A percentile compares a stretch with the other conserved stretches of the same genome.
Conservation (phyloP, 2,113 vertebrate genomes). For the Kryptolebias marmoratus region DNA sequence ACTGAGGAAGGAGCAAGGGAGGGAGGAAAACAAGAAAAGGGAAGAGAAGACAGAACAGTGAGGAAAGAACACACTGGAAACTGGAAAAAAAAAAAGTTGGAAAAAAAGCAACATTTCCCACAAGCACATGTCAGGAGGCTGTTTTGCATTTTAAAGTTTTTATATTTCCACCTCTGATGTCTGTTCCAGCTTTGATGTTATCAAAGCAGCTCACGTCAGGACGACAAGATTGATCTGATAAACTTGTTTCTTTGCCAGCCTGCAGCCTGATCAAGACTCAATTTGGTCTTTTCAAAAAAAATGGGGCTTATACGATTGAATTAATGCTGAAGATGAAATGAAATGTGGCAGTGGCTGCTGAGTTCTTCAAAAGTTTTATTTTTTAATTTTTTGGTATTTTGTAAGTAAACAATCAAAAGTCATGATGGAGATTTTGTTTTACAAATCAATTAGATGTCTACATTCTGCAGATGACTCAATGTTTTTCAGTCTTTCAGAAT, state of each 20-base stretch:
- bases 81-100: conserved; percentile 41
- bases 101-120: conserved; percentile 45
- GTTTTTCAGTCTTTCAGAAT: too few relatives aligned
- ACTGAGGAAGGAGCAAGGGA: conserved; percentile 79
- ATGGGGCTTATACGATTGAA: not conserved
- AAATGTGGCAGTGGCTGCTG: not conserved
- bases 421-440: not conserved
- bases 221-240: conserved; percentile 30
- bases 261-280: conserved; percentile 7
- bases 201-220: conserved; percentile 27
- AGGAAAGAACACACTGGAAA: conserved; percentile 64
- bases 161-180: conserved; percentile 19
- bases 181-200: conserved; percentile 16
- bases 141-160: not conserved
- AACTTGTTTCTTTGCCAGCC: conserved; percentile 6
- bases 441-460: not conserved
- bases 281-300: conserved; percentile 2
- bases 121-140: not conserved
- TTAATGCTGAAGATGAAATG: not conserved
- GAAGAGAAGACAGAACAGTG: conserved; percentile 57
- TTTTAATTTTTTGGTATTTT: conserved; percentile 12
- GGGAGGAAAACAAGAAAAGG: not conserved
- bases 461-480: not conserved
- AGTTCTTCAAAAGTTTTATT: conserved; percentile 9
- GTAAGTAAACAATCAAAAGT: conserved; percentile 1